Percentiles rank a stretch among this genome's conserved stretches.
Evolutionary conservation across 2,797 vertebrate species (phyloP).

Genomic region (Apogon talboti): DNA sequence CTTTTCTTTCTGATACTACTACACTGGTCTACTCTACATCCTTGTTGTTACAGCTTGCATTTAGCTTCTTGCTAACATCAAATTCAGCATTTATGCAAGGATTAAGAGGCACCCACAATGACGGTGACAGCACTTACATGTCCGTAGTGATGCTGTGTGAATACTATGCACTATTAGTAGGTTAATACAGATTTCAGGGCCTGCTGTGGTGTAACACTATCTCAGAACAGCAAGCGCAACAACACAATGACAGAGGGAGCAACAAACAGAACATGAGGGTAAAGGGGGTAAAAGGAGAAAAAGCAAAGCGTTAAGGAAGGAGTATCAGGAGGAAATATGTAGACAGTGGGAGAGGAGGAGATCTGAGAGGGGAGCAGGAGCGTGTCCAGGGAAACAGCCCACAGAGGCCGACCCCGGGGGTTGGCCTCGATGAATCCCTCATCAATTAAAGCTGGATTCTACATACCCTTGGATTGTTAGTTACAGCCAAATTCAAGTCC

Average conservation of each 20-base stretch:
- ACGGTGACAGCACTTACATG: background rate
- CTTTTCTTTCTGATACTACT: too few species aligned
- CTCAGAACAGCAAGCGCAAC: conserved; percentile 58
- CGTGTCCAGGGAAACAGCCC: conserved; percentile 50
- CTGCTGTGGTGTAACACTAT: conserved; percentile 65
- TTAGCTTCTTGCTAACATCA: background rate
- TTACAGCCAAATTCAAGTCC: conserved; percentile 36
- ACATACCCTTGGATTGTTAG: conserved; percentile 49
- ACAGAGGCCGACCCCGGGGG: conserved; percentile 31
- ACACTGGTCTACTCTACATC: too few species aligned
- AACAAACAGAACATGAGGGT: conserved; percentile 71
- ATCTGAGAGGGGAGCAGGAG: conserved; percentile 43
- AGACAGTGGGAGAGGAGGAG: conserved; percentile 40
- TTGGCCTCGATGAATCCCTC: conserved; percentile 49
- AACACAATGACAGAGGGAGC: conserved; percentile 73
- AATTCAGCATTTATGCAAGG: background rate
- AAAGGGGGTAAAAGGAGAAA: conserved; percentile 50
- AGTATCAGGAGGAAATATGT: conserved; percentile 52
- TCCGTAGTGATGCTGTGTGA: conserved; percentile 16
- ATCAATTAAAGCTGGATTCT: conserved; percentile 52
- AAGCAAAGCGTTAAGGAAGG: conserved; percentile 55
- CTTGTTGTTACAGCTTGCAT: background rate
- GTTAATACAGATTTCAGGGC: conserved; percentile 39
- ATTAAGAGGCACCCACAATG: background rate
- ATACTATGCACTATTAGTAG: conserved; percentile 3